Conservation (phyloP, 2,113 vertebrate species). For the Chloroceryle aenea region DNA sequence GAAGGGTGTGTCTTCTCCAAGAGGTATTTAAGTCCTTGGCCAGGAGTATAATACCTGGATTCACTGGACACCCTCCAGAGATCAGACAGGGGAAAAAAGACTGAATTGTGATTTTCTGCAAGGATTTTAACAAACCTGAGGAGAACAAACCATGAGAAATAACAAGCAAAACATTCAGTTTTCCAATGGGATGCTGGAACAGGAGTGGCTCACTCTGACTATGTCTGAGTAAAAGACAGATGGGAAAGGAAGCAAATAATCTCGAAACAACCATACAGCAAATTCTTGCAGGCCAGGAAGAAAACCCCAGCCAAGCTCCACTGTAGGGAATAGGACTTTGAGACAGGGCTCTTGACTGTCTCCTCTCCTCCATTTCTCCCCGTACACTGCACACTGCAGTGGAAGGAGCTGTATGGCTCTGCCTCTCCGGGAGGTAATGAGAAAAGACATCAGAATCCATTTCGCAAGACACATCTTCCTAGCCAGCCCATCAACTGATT, state of each 20-base stretch:
- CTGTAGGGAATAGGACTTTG: rapidly evolving
- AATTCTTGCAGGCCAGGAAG: neutral
- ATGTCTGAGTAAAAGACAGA: neutral
- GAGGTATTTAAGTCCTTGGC: neutral
- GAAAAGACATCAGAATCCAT: neutral
- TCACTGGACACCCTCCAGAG: neutral
- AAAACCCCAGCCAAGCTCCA: neutral
- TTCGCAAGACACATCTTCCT: neutral
- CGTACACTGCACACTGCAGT: neutral
- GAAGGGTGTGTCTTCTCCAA: neutral
- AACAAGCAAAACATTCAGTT: neutral
- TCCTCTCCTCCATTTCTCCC: neutral
- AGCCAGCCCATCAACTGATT: neutral
- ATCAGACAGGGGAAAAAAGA: neutral
- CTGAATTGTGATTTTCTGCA: neutral
- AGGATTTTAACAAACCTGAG: neutral
- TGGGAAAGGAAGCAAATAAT: neutral
- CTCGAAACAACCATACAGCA: neutral
- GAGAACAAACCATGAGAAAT: neutral
- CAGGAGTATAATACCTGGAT: neutral
- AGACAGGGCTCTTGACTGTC: neutral
- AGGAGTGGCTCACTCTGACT: neutral
- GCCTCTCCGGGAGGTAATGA: neutral
- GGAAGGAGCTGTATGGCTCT: neutral
- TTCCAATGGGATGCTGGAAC: neutral